Evolutionary conservation across 2,113 vertebrate species (phyloP).

Genomic region (Amphiprion percula): DNA sequence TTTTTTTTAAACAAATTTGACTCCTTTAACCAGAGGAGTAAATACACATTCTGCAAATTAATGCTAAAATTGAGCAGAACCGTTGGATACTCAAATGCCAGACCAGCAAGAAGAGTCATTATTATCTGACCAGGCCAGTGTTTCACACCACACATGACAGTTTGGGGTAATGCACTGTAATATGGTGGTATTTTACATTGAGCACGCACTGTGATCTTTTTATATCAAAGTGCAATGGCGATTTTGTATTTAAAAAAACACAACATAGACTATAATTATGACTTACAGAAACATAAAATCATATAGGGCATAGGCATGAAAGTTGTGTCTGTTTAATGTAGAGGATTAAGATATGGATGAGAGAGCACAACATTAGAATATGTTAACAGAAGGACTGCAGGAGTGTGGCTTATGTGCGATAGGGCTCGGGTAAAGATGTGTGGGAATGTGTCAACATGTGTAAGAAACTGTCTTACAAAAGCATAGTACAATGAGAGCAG

Average conservation of each 20-base stretch:
- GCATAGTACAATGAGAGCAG: not conserved
- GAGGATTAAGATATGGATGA: slow-evolving; percentile 8
- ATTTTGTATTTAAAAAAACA: not conserved
- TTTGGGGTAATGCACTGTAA: not conserved
- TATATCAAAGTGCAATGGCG: not conserved
- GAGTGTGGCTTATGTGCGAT: not conserved
- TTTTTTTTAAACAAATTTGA: not conserved
- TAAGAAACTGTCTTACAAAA: not conserved
- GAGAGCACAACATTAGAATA: slow-evolving; percentile 10
- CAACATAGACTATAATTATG: not conserved
- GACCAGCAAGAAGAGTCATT: not conserved
- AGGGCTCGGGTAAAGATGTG: not conserved
- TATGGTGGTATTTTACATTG: not conserved
- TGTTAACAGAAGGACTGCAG: not conserved
- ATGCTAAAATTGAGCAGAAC: slow-evolving; percentile 16
- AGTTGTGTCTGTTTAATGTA: not conserved
- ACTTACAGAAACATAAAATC: not conserved
- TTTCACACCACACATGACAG: not conserved
- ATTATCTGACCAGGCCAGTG: not conserved
- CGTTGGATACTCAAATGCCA: not conserved
- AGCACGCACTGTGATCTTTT: not conserved
- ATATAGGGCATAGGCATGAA: no score
- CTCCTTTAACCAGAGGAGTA: not conserved
- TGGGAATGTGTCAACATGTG: slow-evolving; percentile 12
- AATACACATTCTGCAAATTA: not conserved